These are phyloP conservation scores for Zaprionus nigranus DNA, from an alignment of 1,140 invertebrate species.

Conservation along the genomic window DNA sequence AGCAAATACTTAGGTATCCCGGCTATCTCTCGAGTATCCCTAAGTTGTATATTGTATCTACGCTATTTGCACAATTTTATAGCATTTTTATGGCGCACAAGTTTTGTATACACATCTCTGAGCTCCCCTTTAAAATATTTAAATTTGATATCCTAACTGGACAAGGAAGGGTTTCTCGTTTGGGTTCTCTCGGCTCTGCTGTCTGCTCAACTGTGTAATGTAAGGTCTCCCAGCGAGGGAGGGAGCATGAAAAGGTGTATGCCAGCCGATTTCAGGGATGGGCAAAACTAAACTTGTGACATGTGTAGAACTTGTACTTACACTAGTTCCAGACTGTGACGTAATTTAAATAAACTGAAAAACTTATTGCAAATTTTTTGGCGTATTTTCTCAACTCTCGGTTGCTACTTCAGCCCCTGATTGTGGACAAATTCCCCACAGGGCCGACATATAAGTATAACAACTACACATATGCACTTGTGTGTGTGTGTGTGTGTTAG, in stretches of 20 bases:
- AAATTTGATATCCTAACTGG: slow-evolving; percentile 61
- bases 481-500: slow-evolving; percentile 33
- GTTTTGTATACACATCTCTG: slow-evolving; percentile 48
- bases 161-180: slow-evolving; percentile 20
- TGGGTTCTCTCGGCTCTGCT: slow-evolving; percentile 18
- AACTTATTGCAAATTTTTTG: neutral
- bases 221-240: slow-evolving; percentile 27
- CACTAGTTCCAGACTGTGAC: neutral
- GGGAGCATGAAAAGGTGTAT: slow-evolving; percentile 23
- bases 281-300: neutral
- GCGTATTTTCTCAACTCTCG: neutral
- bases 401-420: slow-evolving; percentile 17
- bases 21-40: slow-evolving; percentile 36
- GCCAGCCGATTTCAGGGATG: slow-evolving; percentile 1
- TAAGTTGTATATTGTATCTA: slow-evolving; percentile 45
- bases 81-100: slow-evolving; percentile 76
- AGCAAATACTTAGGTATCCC: slow-evolving; percentile 57
- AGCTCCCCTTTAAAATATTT: slow-evolving; percentile 70
- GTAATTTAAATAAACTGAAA: neutral
- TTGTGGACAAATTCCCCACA: slow-evolving; percentile 11
- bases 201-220: slow-evolving; percentile 70
- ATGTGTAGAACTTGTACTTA: neutral
- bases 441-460: slow-evolving; percentile 10
- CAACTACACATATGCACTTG: slow-evolving; percentile 7
- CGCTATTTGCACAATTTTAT: slow-evolving; percentile 77